phyloP scores from a whole-genome alignment of 2,113 vertebrate genomes.

The Lagopus leucura region DNA sequence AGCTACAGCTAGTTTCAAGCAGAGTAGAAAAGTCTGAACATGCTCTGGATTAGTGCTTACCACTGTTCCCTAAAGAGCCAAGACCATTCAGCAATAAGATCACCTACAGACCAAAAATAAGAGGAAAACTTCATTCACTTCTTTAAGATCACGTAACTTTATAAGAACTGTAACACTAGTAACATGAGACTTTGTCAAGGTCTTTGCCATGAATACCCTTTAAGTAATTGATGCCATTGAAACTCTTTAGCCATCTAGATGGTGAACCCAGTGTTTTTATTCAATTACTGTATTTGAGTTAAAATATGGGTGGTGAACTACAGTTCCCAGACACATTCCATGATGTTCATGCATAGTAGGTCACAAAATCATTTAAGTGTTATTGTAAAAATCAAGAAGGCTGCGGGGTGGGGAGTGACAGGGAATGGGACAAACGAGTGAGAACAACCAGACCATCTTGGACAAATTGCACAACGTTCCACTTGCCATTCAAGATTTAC shows the following conservation, averaged over 20 bases:
- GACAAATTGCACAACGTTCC: neutral
- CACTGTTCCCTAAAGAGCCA: neutral
- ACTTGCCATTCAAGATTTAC: neutral
- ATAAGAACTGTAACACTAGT: fast-evolving
- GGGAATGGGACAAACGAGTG: neutral
- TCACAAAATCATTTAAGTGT: neutral
- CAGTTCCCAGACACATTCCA: neutral
- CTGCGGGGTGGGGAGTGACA: fast-evolving
- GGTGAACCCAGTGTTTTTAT: neutral
- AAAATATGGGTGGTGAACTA: slow-evolving; percentile 4
- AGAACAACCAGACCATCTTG: neutral
- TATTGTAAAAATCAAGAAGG: neutral
- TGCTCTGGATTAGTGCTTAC: neutral
- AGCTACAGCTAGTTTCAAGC: neutral
- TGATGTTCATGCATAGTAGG: neutral
- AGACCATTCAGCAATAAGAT: neutral
- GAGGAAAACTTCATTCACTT: neutral
- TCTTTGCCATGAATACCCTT: neutral
- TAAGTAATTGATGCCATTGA: neutral
- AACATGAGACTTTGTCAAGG: neutral
- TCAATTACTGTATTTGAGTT: slow-evolving; percentile 6
- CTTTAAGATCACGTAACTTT: neutral
- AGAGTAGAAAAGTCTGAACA: neutral
- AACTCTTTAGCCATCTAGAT: neutral
- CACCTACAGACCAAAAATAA: neutral